Evolutionary conservation across 2,113 vertebrate genomes (phyloP).

Genomic region (Mobula birostris): DNA sequence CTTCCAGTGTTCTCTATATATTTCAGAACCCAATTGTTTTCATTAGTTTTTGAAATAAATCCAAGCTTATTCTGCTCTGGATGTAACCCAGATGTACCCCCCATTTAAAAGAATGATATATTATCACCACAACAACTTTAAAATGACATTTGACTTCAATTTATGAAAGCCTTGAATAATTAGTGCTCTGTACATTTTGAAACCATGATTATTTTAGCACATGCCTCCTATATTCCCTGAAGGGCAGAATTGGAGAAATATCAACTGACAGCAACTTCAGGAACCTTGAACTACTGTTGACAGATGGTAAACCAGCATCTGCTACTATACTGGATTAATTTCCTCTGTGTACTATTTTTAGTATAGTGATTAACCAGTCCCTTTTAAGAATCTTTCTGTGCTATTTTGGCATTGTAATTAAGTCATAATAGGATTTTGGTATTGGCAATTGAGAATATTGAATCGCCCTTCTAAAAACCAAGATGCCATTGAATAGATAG

Average conservation of each 20-base stretch:
- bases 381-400: background rate
- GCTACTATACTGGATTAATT: conserved; percentile 1
- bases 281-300: conserved; percentile 20
- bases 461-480: background rate
- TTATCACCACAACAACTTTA: background rate
- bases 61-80: background rate
- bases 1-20: too few relatives aligned
- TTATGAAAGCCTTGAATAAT: background rate
- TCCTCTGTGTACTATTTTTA: background rate
- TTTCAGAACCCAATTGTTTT: too few relatives aligned
- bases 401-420: background rate
- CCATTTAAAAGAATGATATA: background rate
- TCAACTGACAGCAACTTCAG: conserved; percentile 8
- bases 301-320: conserved; percentile 14
- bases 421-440: background rate
- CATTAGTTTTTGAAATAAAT: background rate
- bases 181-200: background rate
- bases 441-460: background rate
- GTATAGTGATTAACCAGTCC: background rate
- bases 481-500: background rate
- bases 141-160: conserved; percentile 18
- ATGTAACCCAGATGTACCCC: background rate
- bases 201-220: background rate
- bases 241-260: background rate
- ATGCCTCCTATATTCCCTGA: background rate